Evolutionary conservation across 2,888 invertebrate species (phyloP), one percentile per base, ranked within the genome.

Genomic region (Pseudanteris insignis): DNA sequence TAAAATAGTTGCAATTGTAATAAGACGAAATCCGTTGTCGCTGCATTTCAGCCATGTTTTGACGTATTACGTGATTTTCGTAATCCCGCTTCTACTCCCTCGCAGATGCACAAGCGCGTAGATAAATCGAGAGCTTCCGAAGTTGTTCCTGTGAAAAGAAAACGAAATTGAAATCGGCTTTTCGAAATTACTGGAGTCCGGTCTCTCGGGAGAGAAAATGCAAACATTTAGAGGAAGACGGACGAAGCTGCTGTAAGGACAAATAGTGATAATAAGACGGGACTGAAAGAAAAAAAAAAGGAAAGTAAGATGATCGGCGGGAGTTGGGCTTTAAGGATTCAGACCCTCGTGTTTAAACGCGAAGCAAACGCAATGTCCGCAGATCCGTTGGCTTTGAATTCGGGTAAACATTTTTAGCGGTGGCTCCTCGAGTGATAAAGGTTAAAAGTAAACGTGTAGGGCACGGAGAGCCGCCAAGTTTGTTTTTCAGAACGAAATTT

Each of bases 81-180:
- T 63, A 55, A 59, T 51, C 55, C 59, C 37, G 25, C 30, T 50
- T 41, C 41, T 11, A 30, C 26, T 63, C 59, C 59, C 63, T 59
- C 51, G 51, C 47, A 38, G 43, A 14, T 38, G 50, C 46, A 55
- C 51, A 63, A 63, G 59, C 55, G 55, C 55, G 63, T 59, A 26
- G 59, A 51, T 55, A 59, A 63, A 63, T 63, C 62, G 61, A 63
- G 61, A 59, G 65, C 68, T 69, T 70, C 72, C 67, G 65, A 71
- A 73, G 72, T 72, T 70, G 69, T 69, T 69, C 68, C 70, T 61
- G 67, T 68, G 71, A 74, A 75, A 75, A 70, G 71, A 68, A 71
- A 72, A 66, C 70, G 71, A 68, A 75, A 78, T 77, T 76, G 76
- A 74, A 78, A 78, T 75, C 77, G 77, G 76, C 77, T 78, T 76